Base-by-base conservation (phyloP, 2,797 vertebrate genomes). In the Psittacula echo region DNA sequence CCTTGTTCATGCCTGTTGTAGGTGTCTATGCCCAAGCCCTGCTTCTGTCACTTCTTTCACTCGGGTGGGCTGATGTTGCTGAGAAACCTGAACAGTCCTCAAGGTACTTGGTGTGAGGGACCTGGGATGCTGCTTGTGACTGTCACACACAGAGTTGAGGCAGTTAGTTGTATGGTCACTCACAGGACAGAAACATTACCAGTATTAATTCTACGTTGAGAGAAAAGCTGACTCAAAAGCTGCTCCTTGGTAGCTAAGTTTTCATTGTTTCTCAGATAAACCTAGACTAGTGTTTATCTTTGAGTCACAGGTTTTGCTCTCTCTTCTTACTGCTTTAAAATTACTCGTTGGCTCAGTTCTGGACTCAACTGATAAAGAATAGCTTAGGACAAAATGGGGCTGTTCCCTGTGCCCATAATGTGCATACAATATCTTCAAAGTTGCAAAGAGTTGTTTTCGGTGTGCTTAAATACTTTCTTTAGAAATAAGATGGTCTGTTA, bases 201-300 rank as follows among this genome's bases (percentile, higher is more conserved):
- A 10, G 19, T 22, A 7, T 48, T 66, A 62, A 66, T 84, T 73
- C 60, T 29, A 17, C 0, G 0, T 0, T 7, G 71, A 76, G 64
- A 76, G 76, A 76, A 95, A 91, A 61, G 73, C 82, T 81, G 71
- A 74, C 87, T 74, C 75, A 44, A 93, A 90, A 93, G 53, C 68
- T 71, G 58, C 19, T 85, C 32, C 53, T 96, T 2, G 0, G 77
- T 75, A 58, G 75, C 72, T 72, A 6, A 45, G 5, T 83, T 90
- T 39, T 84, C 76, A 67, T 92, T 93, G 85, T 91, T 92, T 85
- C 86, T 70, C 54, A 70, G 95, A 96, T 96, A 94, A 97, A 91
- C 75, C 51, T 29, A 76, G 53, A 11, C 64, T 71, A 45, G 62
- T 13, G 1, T 75, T 97, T 96, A 97, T 97, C 97, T 95, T 53